These are phyloP conservation scores for Chymomyza procnemis DNA, from an alignment of 2,888 invertebrate genomes.

Conservation along the genomic window DNA sequence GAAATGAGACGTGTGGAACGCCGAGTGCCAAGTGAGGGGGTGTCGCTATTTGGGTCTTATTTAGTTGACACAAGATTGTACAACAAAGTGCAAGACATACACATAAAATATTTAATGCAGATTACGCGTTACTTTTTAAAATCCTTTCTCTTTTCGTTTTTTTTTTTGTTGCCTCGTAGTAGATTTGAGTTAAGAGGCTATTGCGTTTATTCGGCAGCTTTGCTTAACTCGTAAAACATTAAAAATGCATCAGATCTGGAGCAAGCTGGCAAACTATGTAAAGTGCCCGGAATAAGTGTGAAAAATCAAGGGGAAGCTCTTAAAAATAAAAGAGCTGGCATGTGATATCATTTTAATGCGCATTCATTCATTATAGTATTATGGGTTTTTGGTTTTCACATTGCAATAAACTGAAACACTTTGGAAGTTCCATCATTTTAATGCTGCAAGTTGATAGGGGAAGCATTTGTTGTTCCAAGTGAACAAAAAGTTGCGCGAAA, in stretches of 20 bases:
- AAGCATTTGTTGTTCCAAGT: no score
- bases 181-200: background rate
- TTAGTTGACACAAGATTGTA: background rate
- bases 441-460: no score
- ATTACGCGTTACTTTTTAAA: conserved; percentile 3
- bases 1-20: background rate
- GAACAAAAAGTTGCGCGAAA: no score
- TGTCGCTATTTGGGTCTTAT: background rate
- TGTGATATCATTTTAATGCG: background rate
- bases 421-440: no score
- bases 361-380: background rate
- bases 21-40: no score
- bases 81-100: background rate
- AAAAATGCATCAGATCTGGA: background rate
- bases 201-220: background rate
- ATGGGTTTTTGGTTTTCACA: background rate
- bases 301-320: background rate
- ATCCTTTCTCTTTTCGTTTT: no score
- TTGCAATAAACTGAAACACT: no score
- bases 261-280: background rate
- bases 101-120: conserved; percentile 6
- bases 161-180: background rate
- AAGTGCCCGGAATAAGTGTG: background rate
- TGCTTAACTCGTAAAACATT: background rate
- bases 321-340: background rate